phyloP scores from a whole-genome alignment of 1,140 invertebrate species.

The Aphelenchoides avenae region DNA sequence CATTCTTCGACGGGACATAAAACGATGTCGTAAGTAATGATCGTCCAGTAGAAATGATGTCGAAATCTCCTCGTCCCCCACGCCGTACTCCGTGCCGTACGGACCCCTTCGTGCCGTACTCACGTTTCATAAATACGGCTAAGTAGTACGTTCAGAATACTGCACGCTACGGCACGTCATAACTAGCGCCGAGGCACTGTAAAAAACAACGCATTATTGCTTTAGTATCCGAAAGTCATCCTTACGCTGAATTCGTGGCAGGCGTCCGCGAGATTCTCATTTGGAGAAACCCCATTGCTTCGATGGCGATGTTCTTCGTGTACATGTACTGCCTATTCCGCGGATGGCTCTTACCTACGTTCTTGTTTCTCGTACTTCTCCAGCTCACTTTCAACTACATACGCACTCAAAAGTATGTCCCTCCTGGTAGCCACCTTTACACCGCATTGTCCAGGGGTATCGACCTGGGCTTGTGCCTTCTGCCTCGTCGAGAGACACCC shows the following conservation, averaged over 20 bases:
- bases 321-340: slow-evolving; percentile 45
- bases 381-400: slow-evolving; percentile 49
- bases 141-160: no score
- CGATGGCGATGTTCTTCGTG: slow-evolving; percentile 37
- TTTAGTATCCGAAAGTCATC: slow-evolving; percentile 45
- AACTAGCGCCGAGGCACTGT: no score
- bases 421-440: slow-evolving; percentile 1
- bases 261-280: slow-evolving; percentile 44
- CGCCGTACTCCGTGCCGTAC: no score
- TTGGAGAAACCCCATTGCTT: slow-evolving; percentile 45
- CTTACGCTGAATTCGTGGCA: slow-evolving; percentile 39
- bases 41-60: no score
- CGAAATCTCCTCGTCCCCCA: no score
- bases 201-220: background rate
- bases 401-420: slow-evolving; percentile 25
- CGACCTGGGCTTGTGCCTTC: slow-evolving; percentile 45
- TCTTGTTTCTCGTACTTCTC: slow-evolving; percentile 41
- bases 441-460: slow-evolving; percentile 34
- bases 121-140: no score
- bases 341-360: slow-evolving; percentile 34
- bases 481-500: slow-evolving; percentile 37
- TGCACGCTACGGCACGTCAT: no score
- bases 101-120: no score
- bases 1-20: slow-evolving; percentile 40
- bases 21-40: slow-evolving; percentile 40